Base-by-base conservation (phyloP, 2,888 invertebrate genomes). In the Leptura quadrifasciata region DNA sequence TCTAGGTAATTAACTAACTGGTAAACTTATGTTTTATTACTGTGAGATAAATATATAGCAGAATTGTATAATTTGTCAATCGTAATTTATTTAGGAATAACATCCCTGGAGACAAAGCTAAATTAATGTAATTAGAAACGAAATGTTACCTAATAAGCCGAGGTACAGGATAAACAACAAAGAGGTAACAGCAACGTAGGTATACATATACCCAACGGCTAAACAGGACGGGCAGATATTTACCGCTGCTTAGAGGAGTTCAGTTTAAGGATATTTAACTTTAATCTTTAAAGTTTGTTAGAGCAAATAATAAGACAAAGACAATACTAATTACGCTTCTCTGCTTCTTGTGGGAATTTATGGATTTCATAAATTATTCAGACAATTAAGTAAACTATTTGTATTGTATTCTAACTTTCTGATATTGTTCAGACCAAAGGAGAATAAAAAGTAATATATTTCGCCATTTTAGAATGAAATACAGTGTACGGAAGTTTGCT, bases 211-310 rank as follows among this genome's bases (percentile, higher is more conserved):
- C 60, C 74, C 74, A 9, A 9, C 21, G 67, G 74, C 65, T 68
- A 52, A 58, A 67, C 58, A 60, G 67, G 67, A 31, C 35, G 18
- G 57, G 47, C 71, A 39, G 76, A 68, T 69, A 74, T 67, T 58
- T 60, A 47, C 57, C 67, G 65, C 60, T 52, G 60, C 55, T 69
- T 24, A 47, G 54, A 31, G 61, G 35, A 54, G 27, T 69, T 60
- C 68, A 61, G 61, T 60, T 68, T 69, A 35, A 67, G 69, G 80
- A 82, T 84, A 83, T 84, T 84, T 81, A 84, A 84, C 82, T 83
- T 81, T 79, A 79, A 82, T 83, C 84, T 83, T 81, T 80, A 81
- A 78, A 81, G 81, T 82, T 82, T 81, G 82, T 76, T 79, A 80
- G 79, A 79, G 82, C 80, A 83, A 82, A 83, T 82, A 81, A 79